phyloP scores from a whole-genome alignment of 2,888 invertebrate genomes.

The Sclerodermus sp. region DNA sequence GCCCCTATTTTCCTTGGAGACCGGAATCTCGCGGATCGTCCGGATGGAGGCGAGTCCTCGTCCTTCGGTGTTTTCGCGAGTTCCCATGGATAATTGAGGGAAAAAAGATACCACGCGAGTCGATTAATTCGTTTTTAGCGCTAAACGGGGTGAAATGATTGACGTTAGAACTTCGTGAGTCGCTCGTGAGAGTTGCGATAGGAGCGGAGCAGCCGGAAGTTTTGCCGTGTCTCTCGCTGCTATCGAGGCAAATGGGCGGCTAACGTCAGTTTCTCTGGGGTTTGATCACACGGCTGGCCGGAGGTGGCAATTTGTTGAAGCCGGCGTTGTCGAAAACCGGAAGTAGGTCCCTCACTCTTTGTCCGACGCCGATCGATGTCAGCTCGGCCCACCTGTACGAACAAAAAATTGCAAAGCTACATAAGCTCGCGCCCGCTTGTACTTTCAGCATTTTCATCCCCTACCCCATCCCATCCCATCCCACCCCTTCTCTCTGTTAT shows the following conservation, averaged over 20 bases:
- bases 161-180: neutral
- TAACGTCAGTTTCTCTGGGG: slow-evolving; percentile 58
- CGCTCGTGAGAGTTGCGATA: slow-evolving; percentile 19
- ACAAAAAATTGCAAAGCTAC: slow-evolving; percentile 1
- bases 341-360: slow-evolving; percentile 70
- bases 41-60: too few species aligned
- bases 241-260: neutral
- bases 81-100: too few species aligned
- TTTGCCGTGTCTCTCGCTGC: neutral
- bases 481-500: too few species aligned
- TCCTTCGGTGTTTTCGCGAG: too few species aligned
- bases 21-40: too few species aligned
- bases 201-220: neutral
- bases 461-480: too few species aligned
- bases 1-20: too few species aligned
- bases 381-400: slow-evolving; percentile 63
- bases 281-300: slow-evolving; percentile 76
- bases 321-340: slow-evolving; percentile 85
- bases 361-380: slow-evolving; percentile 64
- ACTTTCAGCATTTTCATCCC: too few species aligned
- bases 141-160: too few species aligned
- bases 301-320: slow-evolving; percentile 81
- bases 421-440: too few species aligned
- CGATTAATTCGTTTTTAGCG: too few species aligned
- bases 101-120: too few species aligned